Conservation (phyloP, 2,113 vertebrate genomes). For the Neodontobutis hainanensis region DNA sequence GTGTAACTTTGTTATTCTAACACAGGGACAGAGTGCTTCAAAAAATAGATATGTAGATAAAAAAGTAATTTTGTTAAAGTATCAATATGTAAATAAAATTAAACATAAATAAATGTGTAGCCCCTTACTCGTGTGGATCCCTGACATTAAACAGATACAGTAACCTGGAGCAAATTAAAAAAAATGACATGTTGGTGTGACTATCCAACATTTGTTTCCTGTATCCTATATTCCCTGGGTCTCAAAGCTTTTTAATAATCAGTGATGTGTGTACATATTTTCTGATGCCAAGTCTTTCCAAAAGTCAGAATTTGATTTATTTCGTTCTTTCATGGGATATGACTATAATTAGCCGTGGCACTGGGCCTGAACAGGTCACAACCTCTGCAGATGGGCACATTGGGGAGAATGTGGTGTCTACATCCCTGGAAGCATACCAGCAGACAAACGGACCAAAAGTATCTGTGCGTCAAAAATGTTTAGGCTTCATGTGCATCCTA, state of each 20-base stretch:
- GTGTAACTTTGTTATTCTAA: too few relatives aligned
- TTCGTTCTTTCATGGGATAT: slow-evolving; percentile 29
- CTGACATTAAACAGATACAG: too few relatives aligned
- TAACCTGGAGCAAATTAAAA: too few relatives aligned
- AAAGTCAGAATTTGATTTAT: slow-evolving; percentile 44
- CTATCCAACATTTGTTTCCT: too few relatives aligned
- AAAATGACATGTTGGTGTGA: too few relatives aligned
- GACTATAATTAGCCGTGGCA: slow-evolving; percentile 69
- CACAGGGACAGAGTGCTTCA: too few relatives aligned
- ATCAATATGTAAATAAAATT: too few relatives aligned
- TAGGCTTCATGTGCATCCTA: neutral
- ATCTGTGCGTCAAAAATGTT: too few relatives aligned
- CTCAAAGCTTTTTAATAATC: neutral
- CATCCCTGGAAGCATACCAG: slow-evolving; percentile 49
- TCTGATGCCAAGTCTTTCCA: slow-evolving; percentile 11
- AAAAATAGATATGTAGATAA: too few relatives aligned
- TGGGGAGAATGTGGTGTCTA: slow-evolving; percentile 44
- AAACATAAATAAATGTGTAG: neutral
- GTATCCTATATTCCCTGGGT: too few relatives aligned
- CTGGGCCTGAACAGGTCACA: slow-evolving; percentile 65
- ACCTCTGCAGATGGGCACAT: slow-evolving; percentile 75
- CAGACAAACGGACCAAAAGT: slow-evolving; percentile 19
- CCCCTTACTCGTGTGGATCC: too few relatives aligned
- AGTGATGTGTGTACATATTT: slow-evolving; percentile 15
- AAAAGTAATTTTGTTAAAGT: too few relatives aligned